Percentiles rank a stretch among this genome's conserved stretches.
These are phyloP conservation scores for Threskiornis aethiopicus DNA, from an alignment of 2,797 vertebrate genomes.

Conservation along the genomic window DNA sequence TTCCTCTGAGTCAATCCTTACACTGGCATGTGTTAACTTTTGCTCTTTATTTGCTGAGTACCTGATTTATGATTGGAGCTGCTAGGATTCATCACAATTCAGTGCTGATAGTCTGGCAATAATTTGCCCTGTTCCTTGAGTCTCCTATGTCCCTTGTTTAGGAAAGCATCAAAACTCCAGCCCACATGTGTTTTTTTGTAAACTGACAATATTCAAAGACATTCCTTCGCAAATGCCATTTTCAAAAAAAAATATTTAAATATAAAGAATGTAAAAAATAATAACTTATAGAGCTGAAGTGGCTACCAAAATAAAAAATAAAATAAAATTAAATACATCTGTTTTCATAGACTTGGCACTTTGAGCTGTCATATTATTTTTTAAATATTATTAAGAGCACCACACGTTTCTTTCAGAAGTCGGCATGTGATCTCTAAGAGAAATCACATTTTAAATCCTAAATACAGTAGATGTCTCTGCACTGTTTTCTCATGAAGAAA, in stretches of 20 bases:
- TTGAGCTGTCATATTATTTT: background rate
- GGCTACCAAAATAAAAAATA: background rate
- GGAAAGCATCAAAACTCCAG: background rate
- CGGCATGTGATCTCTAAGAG: background rate
- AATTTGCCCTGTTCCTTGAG: background rate
- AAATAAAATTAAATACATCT: background rate
- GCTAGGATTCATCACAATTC: background rate
- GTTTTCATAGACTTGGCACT: background rate
- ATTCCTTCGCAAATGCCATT: background rate
- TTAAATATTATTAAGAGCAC: background rate
- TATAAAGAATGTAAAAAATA: background rate
- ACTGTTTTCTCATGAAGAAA: background rate
- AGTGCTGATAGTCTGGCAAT: background rate
- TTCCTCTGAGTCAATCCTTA: background rate
- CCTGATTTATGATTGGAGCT: background rate
- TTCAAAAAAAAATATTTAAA: background rate
- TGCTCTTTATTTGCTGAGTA: background rate
- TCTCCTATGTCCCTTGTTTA: background rate
- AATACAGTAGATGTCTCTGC: background rate
- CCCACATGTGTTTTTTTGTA: background rate
- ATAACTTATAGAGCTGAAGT: background rate
- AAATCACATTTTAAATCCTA: background rate
- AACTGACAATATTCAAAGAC: background rate
- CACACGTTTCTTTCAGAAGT: background rate
- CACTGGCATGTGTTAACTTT: background rate